Percentiles rank a stretch among this genome's conserved stretches.
These are phyloP conservation scores for Philypnodon macrostomus DNA, from an alignment of 2,797 vertebrate species.

Conservation along the genomic window DNA sequence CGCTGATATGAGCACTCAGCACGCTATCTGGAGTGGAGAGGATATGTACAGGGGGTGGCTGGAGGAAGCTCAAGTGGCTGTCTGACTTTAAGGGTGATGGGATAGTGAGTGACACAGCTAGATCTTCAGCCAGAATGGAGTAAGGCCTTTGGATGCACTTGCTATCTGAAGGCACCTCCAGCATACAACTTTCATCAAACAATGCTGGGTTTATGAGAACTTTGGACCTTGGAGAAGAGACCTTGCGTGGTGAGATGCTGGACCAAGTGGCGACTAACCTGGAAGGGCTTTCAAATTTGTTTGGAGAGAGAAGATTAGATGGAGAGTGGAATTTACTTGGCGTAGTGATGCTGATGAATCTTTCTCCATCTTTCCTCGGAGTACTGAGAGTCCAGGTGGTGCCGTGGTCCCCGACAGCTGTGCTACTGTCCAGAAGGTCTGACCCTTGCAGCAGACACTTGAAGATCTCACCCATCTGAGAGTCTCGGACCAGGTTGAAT, in stretches of 20 bases:
- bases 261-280: conserved; percentile 78
- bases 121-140: conserved; percentile 91
- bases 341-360: conserved; percentile 62
- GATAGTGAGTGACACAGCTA: conserved; percentile 94
- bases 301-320: conserved; percentile 72
- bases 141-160: conserved; percentile 73
- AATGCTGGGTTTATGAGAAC: conserved; percentile 83
- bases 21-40: conserved; percentile 84
- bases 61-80: conserved; percentile 92
- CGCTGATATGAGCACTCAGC: conserved; percentile 87
- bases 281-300: conserved; percentile 69
- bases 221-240: conserved; percentile 68
- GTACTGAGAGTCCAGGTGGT: conserved; percentile 68
- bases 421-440: conserved; percentile 82
- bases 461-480: conserved; percentile 98
- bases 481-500: conserved; percentile 92
- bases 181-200: conserved; percentile 92
- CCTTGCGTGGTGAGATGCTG: conserved; percentile 80
- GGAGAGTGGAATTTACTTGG: conserved; percentile 77
- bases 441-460: conserved; percentile 92
- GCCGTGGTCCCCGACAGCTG: conserved; percentile 53
- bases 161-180: conserved; percentile 84
- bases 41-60: conserved; percentile 69
- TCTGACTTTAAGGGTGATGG: conserved; percentile 97
- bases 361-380: conserved; percentile 73